Base-by-base conservation (phyloP, 2,888 invertebrate species). In the Dorcus hopei region DNA sequence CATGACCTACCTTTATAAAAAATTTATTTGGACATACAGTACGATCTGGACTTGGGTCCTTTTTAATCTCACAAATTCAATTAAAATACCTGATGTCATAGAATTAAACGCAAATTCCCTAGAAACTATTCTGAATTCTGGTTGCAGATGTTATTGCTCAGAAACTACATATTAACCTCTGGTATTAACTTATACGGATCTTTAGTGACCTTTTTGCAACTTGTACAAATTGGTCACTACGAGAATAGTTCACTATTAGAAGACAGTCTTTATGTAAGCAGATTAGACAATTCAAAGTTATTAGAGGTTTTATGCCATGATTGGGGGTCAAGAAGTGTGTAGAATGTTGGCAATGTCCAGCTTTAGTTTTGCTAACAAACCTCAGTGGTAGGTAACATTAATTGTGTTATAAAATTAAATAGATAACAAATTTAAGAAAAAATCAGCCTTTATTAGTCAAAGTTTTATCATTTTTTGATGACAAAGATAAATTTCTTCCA, bases 111-210 rank as follows among this genome's bases (percentile, higher is more conserved):
- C 86, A 0, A 78, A 87, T 0, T 86, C 86, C 11, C 78, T 90
- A 42, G 88, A 89, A 68, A 86, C 88, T 59, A 88, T 92, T 38
- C 71, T 94, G 95, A 90, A 89, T 95, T 3, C 80, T 93, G 38
- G 84, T 87, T 1, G 90, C 92, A 43, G 90, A 91, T 52, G 89
- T 88, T 0, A 86, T 89, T 0, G 89, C 90, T 1, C 94, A 94
- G 72, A 90, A 91, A 72, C 85, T 95, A 58, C 80, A 94, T 45
- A 91, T 93, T 0, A n/a, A n/a, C n/a, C n/a, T n/a, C n/a, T n/a
- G n/a, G n/a, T n/a, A n/a, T n/a, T n/a, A 93, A 95, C 74, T 77
- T 96, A 9, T 96, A 96, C 72, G 91, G 92, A 1, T 88, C 93
- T 0, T 74, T 96, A 14, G 77, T 95, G 1, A 92, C 91, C 66